Conservation (phyloP, 2,888 invertebrate species). For the Ennomos erosarius region DNA sequence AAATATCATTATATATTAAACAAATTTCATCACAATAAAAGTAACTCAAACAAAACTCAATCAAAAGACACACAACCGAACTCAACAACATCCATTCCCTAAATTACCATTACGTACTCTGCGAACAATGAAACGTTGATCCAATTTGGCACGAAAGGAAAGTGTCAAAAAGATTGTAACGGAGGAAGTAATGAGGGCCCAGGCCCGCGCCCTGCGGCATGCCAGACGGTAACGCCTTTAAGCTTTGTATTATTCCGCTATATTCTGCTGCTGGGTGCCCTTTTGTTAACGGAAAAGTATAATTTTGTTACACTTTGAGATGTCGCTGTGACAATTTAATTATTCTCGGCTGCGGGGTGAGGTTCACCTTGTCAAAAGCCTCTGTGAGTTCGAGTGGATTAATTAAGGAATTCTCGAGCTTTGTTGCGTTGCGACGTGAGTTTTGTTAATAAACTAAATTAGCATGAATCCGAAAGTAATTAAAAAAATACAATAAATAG, state of each 20-base stretch:
- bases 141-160: constrained; percentile 74
- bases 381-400: constrained; percentile 61
- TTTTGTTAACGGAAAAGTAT: constrained; percentile 79
- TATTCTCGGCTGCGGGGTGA: constrained; percentile 69
- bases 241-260: constrained; percentile 82
- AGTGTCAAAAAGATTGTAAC: constrained; percentile 71
- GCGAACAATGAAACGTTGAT: constrained; percentile 69
- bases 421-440: constrained; percentile 35
- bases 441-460: constrained; percentile 31
- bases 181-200: constrained; percentile 72
- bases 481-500: no score
- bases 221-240: constrained; percentile 70
- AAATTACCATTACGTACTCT: constrained; percentile 67
- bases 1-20: constrained; percentile 13
- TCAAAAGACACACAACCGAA: constrained; percentile 57
- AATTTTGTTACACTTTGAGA: constrained; percentile 84
- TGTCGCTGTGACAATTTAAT: constrained; percentile 82
- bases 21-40: constrained; percentile 28
- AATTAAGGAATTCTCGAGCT: constrained; percentile 51
- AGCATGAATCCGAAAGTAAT: constrained; percentile 4
- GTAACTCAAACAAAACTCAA: constrained; percentile 40
- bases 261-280: constrained; percentile 57
- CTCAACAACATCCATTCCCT: constrained; percentile 49
- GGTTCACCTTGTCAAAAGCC: constrained; percentile 81
- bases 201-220: constrained; percentile 69